Evolutionary conservation across 2,113 vertebrate species (phyloP), one percentile per base, ranked within the genome.

Genomic region (Onychostruthus taczanowskii): DNA sequence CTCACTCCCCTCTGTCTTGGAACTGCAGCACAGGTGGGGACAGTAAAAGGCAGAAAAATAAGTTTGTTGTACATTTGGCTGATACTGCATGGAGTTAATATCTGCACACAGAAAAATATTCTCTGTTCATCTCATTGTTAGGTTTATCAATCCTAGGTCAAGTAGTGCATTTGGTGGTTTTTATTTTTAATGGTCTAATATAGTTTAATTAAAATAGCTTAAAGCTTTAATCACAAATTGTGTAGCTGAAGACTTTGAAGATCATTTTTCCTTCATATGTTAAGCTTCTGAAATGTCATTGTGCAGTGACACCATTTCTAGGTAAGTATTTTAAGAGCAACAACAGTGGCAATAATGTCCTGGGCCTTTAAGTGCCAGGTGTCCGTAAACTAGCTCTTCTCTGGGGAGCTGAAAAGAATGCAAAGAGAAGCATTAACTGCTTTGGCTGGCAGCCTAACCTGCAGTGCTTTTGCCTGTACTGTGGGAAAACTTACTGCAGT

Each of bases 371-470:
- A 85, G 41, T 94, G 86, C 55, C 81, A 97, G 95, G 96, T 97
- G 77, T 87, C 94, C 0, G 1, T 93, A 94, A 96, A 96, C 85
- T 16, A 70, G 84, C 66, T 94, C 59, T 94, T 94, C 96, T 93
- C 87, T 88, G 35, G 93, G 87, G 73, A 96, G 41, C 59, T 89
- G 96, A 89, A 93, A 95, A 86, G 95, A 97, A 95, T 94, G 94
- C 90, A 94, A 77, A 93, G 69, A 79, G 95, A 96, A 91, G 90
- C 69, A 93, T 93, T 95, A 81, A 87, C 68, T 84, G 49, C 27
- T 33, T 97, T 97, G 96, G 95, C 95, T 90, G 44, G 43, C 74
- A 95, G 96, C 97, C 96, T 94, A 97, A 93, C 83, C 93, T 97
- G 93, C 94, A 94, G 94, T 93, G 84, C 69, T 87, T 96, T 96